Evolutionary conservation across 2,888 invertebrate genomes (phyloP), one percentile per base, ranked within the genome.

Genomic region (Cheilosia variabilis): DNA sequence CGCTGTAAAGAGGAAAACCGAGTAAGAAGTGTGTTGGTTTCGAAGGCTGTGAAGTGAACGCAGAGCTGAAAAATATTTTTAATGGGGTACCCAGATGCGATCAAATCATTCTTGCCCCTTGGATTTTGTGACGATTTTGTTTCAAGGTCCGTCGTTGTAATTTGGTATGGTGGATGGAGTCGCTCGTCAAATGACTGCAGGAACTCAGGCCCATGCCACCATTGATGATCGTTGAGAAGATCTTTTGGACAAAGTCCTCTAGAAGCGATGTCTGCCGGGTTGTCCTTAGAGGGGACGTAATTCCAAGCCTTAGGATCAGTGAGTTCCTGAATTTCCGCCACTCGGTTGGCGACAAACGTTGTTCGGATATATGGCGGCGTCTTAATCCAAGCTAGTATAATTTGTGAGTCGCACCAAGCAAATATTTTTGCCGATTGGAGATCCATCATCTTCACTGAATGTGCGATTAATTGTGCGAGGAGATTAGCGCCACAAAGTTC

Each of bases 251-350:
- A 15, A 4, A 71, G 57, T 17, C 89, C 88, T 65, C 88, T 71
- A 0, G 89, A 88, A 10, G 87, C 87, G 1, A 87, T 58, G 57
- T 89, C 88, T 0, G 88, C 88, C 2, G 50, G 34, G 5, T 63
- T 47, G 1, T 63, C 50, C 19, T 34, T 50, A 6, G 34, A 63
- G 1, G 31, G 5, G 5, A 50, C 34, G 19, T 63, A 19, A 3
- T 22, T 50, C 19, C 31, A 31, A 2, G 34, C 45, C 19, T 19
- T 19, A 19, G 19, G 19, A 19, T 19, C 19, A 19, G 19, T 19
- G 19, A 19, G 19, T 19, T 47, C 47, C 45, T 24, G 6, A 1
- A 41, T 60, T 15, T 43, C 60, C 5, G 60, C 58, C 7, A 41
- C 58, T 15, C 58, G 22, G 34, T 58, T 58, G 4, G 58, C 34